These are phyloP conservation scores for Paratilapia polleni DNA, from an alignment of 2,113 vertebrate species.

Conservation along the genomic window DNA sequence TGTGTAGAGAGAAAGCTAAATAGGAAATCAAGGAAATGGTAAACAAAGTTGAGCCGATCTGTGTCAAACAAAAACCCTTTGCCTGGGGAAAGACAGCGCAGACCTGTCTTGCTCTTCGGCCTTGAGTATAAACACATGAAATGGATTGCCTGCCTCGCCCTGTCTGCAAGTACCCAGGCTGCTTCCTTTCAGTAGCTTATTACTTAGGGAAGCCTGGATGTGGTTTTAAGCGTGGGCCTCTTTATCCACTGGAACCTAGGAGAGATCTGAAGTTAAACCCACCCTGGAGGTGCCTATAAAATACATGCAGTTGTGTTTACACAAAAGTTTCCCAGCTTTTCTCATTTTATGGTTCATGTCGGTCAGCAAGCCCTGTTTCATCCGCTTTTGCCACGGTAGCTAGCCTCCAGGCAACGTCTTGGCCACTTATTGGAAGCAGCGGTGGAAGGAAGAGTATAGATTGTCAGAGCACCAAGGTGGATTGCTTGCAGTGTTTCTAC, in stretches of 20 bases:
- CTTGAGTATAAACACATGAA: slow-evolving; percentile 68
- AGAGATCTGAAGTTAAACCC: slow-evolving; percentile 50
- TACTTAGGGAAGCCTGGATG: slow-evolving; percentile 54
- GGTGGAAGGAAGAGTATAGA: slow-evolving; percentile 36
- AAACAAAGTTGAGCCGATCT: slow-evolving; percentile 68
- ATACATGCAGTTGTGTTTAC: slow-evolving; percentile 65
- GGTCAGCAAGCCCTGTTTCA: slow-evolving; percentile 49
- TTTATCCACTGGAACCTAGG: slow-evolving; percentile 62
- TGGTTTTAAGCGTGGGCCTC: slow-evolving; percentile 58
- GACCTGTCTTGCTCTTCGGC: slow-evolving; percentile 50
- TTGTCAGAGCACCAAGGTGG: slow-evolving; percentile 33
- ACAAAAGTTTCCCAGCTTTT: slow-evolving; percentile 67
- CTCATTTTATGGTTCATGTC: slow-evolving; percentile 68
- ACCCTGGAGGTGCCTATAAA: slow-evolving; percentile 54
- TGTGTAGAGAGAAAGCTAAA: slow-evolving; percentile 63
- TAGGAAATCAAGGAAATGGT: slow-evolving; percentile 63
- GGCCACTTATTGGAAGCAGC: slow-evolving; percentile 64
- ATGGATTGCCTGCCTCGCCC: slow-evolving; percentile 44
- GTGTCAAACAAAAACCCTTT: slow-evolving; percentile 66
- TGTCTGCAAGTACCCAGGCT: slow-evolving; percentile 42
- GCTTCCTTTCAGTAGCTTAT: slow-evolving; percentile 64
- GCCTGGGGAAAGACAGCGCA: slow-evolving; percentile 61
- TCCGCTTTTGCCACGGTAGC: slow-evolving; percentile 48
- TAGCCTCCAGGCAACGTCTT: slow-evolving; percentile 53
- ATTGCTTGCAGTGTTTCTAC: slow-evolving; percentile 53